These are phyloP conservation scores for Periophthalmodon schlosseri DNA, from an alignment of 2,113 vertebrate species.

Conservation along the genomic window DNA sequence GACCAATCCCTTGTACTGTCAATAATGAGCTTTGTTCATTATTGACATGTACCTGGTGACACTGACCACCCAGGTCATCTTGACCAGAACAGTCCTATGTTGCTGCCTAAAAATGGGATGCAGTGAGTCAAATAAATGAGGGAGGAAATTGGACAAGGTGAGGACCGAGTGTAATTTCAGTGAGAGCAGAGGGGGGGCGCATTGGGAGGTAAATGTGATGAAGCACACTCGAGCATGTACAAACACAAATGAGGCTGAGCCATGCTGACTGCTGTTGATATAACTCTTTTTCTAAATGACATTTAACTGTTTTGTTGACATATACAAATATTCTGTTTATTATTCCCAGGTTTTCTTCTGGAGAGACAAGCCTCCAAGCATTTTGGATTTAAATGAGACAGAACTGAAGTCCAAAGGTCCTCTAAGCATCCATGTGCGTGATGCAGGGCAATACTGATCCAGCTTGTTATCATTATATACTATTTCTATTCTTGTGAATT, in stretches of 20 bases:
- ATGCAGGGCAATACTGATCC: not conserved
- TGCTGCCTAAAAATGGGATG: constrained; percentile 8
- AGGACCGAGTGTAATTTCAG: not conserved
- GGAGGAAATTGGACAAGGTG: constrained; percentile 7
- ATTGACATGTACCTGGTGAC: not conserved
- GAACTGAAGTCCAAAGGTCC: constrained; percentile 36
- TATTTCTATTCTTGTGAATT: not conserved
- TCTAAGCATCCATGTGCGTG: constrained; percentile 67
- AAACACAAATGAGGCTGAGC: constrained; percentile 3
- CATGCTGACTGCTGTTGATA: not conserved
- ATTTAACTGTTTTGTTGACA: not conserved
- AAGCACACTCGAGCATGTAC: constrained; percentile 2
- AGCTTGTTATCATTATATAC: not conserved
- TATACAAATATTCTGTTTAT: not conserved
- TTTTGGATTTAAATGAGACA: constrained; percentile 31
- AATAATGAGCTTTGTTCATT: not conserved
- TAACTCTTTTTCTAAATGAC: not conserved
- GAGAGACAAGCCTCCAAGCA: constrained; percentile 46
- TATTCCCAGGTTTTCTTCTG: constrained; percentile 72
- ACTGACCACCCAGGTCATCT: constrained; percentile 29
- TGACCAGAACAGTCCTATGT: constrained; percentile 33
- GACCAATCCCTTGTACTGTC: not conserved
- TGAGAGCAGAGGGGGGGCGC: not conserved
- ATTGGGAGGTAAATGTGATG: not conserved
- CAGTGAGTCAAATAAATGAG: constrained; percentile 7